Percentiles rank a stretch among this genome's conserved stretches.
phyloP scores from a whole-genome alignment of 2,888 invertebrate genomes.

The Dolichomitus sp. region DNA sequence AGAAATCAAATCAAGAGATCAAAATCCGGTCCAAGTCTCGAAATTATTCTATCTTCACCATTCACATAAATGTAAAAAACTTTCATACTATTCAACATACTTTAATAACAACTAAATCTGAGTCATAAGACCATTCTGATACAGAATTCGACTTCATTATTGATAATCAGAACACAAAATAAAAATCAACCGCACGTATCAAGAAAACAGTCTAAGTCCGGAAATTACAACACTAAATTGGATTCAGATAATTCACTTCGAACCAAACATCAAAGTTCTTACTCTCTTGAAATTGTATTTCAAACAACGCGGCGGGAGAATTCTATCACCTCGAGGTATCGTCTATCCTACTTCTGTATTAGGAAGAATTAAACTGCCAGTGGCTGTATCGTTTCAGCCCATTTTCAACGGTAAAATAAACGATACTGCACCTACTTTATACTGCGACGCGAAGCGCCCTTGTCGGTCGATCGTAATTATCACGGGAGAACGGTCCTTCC shows the following conservation, averaged over 20 bases:
- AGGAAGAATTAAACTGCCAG: neutral
- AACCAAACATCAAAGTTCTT: neutral
- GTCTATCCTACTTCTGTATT: neutral
- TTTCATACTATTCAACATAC: too few species aligned
- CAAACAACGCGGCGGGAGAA: neutral
- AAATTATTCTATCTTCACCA: too few species aligned
- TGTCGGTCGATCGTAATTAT: slow-evolving; percentile 43
- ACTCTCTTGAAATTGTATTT: neutral
- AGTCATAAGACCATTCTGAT: too few species aligned
- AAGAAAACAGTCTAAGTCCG: too few species aligned
- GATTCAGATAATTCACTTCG: too few species aligned
- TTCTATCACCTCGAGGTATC: neutral
- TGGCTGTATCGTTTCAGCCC: neutral
- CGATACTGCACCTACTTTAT: neutral
- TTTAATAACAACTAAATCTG: too few species aligned
- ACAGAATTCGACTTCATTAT: too few species aligned
- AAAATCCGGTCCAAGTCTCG: too few species aligned
- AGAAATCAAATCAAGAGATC: too few species aligned
- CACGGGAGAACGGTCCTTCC: slow-evolving; percentile 41
- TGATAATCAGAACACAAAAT: too few species aligned
- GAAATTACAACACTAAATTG: too few species aligned
- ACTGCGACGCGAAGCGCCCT: neutral
- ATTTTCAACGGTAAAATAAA: slow-evolving; percentile 3
- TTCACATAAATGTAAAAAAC: too few species aligned
- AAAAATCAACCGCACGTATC: neutral